Percentiles rank a stretch among this genome's conserved stretches.
Conservation (phyloP, 1,140 invertebrate species). For the Pygmarrhopalites habei region DNA sequence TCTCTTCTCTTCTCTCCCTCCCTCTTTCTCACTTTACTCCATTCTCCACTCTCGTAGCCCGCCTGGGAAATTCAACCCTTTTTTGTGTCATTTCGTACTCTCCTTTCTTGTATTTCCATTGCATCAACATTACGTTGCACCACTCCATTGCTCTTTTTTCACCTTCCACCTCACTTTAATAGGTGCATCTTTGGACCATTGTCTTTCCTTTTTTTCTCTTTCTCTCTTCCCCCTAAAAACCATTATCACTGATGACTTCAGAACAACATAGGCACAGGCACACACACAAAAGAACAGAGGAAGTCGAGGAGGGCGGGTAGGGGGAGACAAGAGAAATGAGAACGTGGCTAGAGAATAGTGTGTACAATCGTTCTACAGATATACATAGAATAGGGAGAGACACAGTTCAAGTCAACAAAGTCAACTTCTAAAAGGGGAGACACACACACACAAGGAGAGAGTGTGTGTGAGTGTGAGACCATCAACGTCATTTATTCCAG, state of each 20-base stretch:
- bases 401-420: background rate
- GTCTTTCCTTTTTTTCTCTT: background rate
- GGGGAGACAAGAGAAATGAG: too few relatives aligned
- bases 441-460: slow-evolving; percentile 1
- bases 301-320: too few relatives aligned
- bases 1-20: background rate
- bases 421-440: too few relatives aligned
- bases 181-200: background rate
- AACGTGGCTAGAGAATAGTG: too few relatives aligned
- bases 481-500: background rate
- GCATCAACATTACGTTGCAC: background rate
- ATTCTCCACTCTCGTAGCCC: background rate
- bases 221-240: slow-evolving; percentile 1
- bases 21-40: too few relatives aligned
- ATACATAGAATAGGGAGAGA: too few relatives aligned
- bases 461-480: too few relatives aligned
- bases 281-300: too few relatives aligned
- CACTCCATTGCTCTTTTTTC: slow-evolving; percentile 1
- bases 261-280: background rate
- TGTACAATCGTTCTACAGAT: too few relatives aligned
- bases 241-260: slow-evolving; percentile 5
- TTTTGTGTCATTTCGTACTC: background rate
- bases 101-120: background rate
- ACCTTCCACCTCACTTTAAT: background rate
- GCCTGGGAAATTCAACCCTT: slow-evolving; percentile 14